Percentiles rank a stretch among this genome's conserved stretches.
Evolutionary conservation across 2,113 vertebrate genomes (phyloP).

Genomic region (Turdus rufiventris): DNA sequence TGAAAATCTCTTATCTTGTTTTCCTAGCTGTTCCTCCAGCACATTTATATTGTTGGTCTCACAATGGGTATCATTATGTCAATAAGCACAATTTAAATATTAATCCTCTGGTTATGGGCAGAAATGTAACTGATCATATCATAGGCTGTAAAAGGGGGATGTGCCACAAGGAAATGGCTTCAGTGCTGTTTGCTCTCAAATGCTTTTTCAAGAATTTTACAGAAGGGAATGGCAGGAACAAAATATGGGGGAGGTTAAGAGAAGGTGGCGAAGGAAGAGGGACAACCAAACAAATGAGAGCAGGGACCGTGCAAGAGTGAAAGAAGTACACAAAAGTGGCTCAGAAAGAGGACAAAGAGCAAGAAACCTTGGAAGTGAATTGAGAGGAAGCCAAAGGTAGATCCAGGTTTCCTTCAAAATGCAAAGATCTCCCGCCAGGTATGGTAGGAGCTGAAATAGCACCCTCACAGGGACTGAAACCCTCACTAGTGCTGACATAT

Average conservation of each 20-base stretch:
- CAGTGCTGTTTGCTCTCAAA: not conserved
- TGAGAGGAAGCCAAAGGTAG: not conserved
- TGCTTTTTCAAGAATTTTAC: not conserved
- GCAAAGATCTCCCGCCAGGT: not conserved
- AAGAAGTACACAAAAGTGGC: not conserved
- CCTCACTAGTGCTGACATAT: not conserved
- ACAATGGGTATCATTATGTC: slow-evolving; percentile 38
- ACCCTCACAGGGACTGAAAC: not conserved
- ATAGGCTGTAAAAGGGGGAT: not conserved
- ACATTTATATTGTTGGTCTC: slow-evolving; percentile 23
- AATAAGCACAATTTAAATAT: slow-evolving; percentile 45
- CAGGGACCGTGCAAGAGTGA: not conserved
- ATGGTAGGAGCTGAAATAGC: not conserved
- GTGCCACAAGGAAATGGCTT: not conserved
- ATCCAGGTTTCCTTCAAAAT: not conserved
- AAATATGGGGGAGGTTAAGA: not conserved
- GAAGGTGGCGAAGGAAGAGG: not conserved
- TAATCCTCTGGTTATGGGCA: not conserved
- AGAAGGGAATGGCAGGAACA: not conserved
- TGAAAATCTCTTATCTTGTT: slow-evolving; percentile 41
- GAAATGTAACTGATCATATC: slow-evolving; percentile 12
- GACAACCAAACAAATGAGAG: not conserved
- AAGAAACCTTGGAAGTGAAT: not conserved
- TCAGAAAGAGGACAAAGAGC: accelerated
- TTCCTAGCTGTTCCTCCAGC: slow-evolving; percentile 34